These are phyloP conservation scores for Equus przewalskii DNA, from an alignment of 2,113 vertebrate species.

Conservation along the genomic window DNA sequence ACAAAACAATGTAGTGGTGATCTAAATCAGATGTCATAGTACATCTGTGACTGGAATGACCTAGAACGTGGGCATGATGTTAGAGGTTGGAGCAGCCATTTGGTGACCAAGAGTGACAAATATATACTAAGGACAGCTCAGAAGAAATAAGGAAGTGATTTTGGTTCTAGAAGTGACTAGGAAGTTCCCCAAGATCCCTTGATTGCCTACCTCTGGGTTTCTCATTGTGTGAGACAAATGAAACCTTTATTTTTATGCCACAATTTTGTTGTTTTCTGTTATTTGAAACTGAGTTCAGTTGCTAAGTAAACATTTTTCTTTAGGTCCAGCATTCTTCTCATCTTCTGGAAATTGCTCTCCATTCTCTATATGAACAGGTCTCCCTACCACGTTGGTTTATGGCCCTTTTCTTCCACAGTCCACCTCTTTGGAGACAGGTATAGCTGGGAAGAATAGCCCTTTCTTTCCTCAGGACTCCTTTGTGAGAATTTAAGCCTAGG, in stretches of 20 bases:
- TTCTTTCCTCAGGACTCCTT: background rate
- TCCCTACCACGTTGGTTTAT: background rate
- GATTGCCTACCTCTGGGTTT: background rate
- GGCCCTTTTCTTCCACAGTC: background rate
- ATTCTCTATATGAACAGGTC: background rate
- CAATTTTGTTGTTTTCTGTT: conserved; percentile 10
- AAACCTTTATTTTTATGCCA: background rate
- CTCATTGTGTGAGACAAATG: conserved; percentile 9
- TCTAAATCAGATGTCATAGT: background rate
- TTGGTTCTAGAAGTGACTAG: background rate
- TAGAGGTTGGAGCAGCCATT: background rate
- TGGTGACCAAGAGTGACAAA: background rate
- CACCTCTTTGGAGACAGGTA: background rate
- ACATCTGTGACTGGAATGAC: background rate
- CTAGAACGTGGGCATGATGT: background rate
- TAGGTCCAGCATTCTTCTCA: background rate
- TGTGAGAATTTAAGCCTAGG: background rate
- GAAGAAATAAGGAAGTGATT: background rate
- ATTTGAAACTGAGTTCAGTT: background rate
- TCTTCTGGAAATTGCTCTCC: background rate
- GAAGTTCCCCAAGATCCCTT: background rate
- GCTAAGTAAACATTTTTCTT: background rate
- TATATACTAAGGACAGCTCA: background rate
- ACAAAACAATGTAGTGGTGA: background rate
- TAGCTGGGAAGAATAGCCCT: background rate